Base-by-base conservation (phyloP, 2,888 invertebrate species). In the Slavum lentiscoides region DNA sequence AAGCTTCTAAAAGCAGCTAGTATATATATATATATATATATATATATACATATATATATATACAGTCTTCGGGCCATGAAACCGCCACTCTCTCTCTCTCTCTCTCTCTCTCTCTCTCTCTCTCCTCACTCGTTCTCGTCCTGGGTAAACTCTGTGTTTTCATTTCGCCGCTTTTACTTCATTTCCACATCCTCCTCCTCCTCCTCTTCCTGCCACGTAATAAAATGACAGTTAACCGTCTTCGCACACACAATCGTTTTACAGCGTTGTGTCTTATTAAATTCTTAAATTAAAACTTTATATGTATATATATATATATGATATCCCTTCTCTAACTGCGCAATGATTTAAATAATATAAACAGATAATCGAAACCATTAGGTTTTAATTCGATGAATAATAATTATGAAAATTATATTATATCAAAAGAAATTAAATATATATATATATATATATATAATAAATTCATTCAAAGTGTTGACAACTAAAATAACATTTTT, bases 251-350 rank as follows among this genome's bases (percentile, higher is more conserved):
- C 76, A 43, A 61, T 21, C 70, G 39, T 77, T 53, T 55, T 70
- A 55, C 55, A 39, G 49, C 7, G 62, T 39, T 70, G 70, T 70
- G 23, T 77, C 70, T 70, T 70, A 77, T 77, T 77, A 77, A 77
- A 77, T 70, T 53, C 68, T 69, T 61, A 77, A 69, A 77, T 77
- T 77, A 77, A 77, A 77, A 53, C 69, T 76, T 69, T 61, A 30
- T 30, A n/a, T n/a, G n/a, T n/a, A n/a, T n/a, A n/a, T n/a, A n/a
- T n/a, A n/a, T n/a, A n/a, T n/a, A 30, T 30, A 30, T 30, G 4
- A 30, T 61, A 9, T 61, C 55, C 15, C 64, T 64, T 53, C 15
- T 62, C 37, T 37, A 37, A 53, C 30, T 43, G 11, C 43, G 11
- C 43, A 55, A 21, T n/a, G 43, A 55, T 74, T 37, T 21, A 37